phyloP scores from a whole-genome alignment of 1,140 invertebrate genomes.

The Chrysomallon squamiferum region DNA sequence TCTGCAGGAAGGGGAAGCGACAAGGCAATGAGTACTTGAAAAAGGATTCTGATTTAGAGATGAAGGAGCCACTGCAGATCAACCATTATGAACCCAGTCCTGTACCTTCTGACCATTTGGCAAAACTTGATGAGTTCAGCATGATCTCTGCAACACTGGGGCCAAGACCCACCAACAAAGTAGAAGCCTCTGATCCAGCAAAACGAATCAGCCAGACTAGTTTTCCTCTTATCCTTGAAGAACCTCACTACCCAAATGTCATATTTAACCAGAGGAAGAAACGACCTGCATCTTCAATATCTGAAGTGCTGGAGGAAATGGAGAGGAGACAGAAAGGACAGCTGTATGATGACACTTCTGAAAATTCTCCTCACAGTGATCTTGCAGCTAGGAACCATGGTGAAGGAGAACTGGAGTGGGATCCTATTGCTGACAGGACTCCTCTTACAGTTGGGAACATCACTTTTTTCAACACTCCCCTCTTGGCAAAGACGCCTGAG shows the following conservation, averaged over 20 bases:
- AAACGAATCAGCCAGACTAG: constrained; percentile 17
- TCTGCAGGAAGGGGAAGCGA: constrained; percentile 27
- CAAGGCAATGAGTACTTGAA: constrained; percentile 25
- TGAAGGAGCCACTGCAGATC: constrained; percentile 48
- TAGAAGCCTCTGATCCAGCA: neutral
- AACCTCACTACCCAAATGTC: constrained; percentile 27
- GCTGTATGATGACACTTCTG: no score
- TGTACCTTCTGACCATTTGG: constrained; percentile 41
- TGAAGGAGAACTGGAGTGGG: constrained; percentile 35
- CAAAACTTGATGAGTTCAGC: constrained; percentile 56
- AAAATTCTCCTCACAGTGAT: no score
- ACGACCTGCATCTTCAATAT: constrained; percentile 57
- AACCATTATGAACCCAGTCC: constrained; percentile 16
- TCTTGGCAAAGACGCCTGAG: constrained; percentile 29
- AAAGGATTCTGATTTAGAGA: constrained; percentile 46
- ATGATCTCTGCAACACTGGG: constrained; percentile 52
- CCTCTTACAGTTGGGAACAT: constrained; percentile 35
- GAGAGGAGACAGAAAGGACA: constrained; percentile 39
- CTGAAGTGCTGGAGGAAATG: constrained; percentile 58
- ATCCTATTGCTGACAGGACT: constrained; percentile 23
- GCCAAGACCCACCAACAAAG: constrained; percentile 9
- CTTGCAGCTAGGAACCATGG: constrained; percentile 8
- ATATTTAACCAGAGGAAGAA: constrained; percentile 53
- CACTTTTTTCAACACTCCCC: constrained; percentile 30
- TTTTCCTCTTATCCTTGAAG: constrained; percentile 38